Conservation (phyloP, 2,113 vertebrate species). For the Scomber scombrus region DNA sequence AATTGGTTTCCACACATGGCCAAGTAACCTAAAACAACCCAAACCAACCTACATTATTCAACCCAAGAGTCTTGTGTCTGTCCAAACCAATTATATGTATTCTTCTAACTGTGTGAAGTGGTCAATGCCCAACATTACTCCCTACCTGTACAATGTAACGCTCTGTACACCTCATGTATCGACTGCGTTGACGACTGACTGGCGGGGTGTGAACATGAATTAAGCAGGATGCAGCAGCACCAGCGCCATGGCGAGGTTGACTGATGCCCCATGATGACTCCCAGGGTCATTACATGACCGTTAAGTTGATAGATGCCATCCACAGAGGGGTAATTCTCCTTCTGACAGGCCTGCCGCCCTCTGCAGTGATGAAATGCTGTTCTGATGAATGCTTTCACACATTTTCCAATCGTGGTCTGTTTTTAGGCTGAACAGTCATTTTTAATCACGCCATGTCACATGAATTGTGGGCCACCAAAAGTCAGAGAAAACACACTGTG, state of each 20-base stretch:
- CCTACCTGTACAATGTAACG: conserved; percentile 32
- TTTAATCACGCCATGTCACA: conserved; percentile 62
- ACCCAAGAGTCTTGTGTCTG: conserved; percentile 30
- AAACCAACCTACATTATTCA: conserved; percentile 10
- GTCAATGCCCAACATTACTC: conserved; percentile 49
- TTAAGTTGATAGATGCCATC: conserved; percentile 76
- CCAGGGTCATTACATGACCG: conserved; percentile 79
- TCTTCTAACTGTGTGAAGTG: conserved; percentile 3
- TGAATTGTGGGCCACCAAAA: conserved; percentile 49
- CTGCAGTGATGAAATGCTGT: conserved; percentile 66
- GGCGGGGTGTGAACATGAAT: conserved; percentile 69
- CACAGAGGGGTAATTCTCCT: conserved; percentile 76
- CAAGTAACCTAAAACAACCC: no score
- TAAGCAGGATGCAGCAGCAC: conserved; percentile 60
- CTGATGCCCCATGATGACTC: conserved; percentile 68
- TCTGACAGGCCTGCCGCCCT: conserved; percentile 60
- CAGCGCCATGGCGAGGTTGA: conserved; percentile 52
- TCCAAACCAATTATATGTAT: conserved; percentile 34
- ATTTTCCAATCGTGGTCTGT: conserved; percentile 53
- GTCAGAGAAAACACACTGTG: conserved; percentile 15
- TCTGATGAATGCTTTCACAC: conserved; percentile 70
- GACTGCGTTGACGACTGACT: conserved; percentile 42
- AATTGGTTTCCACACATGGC: conserved; percentile 56
- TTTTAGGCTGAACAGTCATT: conserved; percentile 68
- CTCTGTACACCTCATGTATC: conserved; percentile 39